phyloP scores from a whole-genome alignment of 2,797 vertebrate genomes.

The Clamator glandarius region DNA sequence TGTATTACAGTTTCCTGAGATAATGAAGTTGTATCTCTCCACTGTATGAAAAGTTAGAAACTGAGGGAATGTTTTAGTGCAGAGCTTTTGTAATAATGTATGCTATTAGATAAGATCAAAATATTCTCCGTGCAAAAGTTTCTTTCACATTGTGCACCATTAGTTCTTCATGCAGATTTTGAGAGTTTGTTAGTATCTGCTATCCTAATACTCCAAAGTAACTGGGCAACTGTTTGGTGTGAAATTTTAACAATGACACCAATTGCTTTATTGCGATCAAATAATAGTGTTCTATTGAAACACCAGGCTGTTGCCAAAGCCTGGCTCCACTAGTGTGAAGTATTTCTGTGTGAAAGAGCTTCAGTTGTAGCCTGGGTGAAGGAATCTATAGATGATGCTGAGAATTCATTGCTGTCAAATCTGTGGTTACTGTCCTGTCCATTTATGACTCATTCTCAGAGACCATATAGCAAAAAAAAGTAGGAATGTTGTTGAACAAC shows the following conservation, averaged over 20 bases:
- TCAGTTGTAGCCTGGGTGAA: background rate
- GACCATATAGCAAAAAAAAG: background rate
- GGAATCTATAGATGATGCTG: background rate
- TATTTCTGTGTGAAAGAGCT: background rate
- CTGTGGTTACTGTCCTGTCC: background rate
- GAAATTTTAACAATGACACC: background rate
- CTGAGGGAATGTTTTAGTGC: background rate
- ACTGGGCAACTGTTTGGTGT: background rate
- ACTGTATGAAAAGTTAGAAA: background rate
- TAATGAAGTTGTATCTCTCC: background rate
- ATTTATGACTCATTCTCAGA: background rate
- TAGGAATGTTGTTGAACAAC: background rate
- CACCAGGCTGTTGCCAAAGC: background rate
- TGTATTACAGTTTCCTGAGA: background rate
- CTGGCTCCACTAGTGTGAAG: fast-evolving
- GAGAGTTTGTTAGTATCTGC: background rate
- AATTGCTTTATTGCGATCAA: background rate
- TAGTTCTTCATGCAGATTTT: background rate
- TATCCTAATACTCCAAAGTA: background rate
- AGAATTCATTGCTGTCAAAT: background rate
- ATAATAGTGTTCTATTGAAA: background rate
- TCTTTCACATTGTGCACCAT: background rate
- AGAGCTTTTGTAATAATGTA: background rate
- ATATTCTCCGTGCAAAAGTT: background rate
- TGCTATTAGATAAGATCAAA: background rate